These are phyloP conservation scores for Dermochelys coriacea DNA, from an alignment of 2,797 vertebrate genomes.

Conservation along the genomic window DNA sequence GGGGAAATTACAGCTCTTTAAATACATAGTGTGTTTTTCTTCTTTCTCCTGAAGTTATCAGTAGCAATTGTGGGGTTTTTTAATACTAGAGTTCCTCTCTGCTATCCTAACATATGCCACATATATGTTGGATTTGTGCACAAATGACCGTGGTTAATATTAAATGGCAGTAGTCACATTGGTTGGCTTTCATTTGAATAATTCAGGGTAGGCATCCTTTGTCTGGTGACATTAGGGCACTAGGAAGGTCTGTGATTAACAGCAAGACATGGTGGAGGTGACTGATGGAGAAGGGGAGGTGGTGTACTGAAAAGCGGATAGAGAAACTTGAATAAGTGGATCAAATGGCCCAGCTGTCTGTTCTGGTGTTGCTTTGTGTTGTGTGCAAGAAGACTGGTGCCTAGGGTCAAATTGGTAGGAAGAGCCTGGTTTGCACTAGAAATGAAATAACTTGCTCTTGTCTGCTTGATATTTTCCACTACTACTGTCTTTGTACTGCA, in stretches of 20 bases:
- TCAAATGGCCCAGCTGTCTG: neutral
- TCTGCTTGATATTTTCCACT: neutral
- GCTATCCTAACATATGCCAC: neutral
- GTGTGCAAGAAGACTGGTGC: neutral
- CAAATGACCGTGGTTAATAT: neutral
- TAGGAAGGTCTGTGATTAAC: neutral
- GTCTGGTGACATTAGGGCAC: neutral
- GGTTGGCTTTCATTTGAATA: neutral
- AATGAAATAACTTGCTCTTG: neutral
- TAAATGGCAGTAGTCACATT: neutral
- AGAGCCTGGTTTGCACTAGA: neutral
- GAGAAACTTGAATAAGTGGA: neutral
- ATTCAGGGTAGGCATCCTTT: neutral
- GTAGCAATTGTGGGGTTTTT: neutral
- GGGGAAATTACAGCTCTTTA: neutral
- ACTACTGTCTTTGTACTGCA: neutral
- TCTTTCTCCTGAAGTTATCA: neutral
- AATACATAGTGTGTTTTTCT: neutral
- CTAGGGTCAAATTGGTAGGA: neutral
- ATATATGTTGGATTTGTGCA: neutral
- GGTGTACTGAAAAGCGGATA: neutral
- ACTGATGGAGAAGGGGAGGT: neutral
- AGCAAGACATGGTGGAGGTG: neutral
- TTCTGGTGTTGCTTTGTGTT: neutral
- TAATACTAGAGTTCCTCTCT: neutral